Conservation (phyloP, 2,797 vertebrate genomes). For the Microctenopoma steveboyesi region DNA sequence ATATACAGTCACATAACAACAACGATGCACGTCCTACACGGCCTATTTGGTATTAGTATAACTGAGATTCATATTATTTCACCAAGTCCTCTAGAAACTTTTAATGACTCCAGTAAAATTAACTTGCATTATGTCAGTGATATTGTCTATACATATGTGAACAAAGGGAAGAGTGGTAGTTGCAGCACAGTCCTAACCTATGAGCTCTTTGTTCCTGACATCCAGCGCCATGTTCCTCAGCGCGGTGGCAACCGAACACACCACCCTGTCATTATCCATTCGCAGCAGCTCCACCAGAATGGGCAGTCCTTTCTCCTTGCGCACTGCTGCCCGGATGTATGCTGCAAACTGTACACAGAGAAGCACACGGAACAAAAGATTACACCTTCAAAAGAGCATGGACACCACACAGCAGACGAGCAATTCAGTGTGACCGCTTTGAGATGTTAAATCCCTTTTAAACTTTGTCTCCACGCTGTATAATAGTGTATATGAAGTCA, state of each 20-base stretch:
- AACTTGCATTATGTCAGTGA: too few species aligned
- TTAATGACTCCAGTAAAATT: neutral
- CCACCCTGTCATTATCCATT: conserved; percentile 98
- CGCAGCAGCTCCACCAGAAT: conserved; percentile 97
- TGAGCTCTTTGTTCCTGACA: conserved; percentile 97
- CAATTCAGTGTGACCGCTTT: conserved; percentile 17
- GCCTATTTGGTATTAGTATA: neutral
- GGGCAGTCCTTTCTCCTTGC: conserved; percentile 97
- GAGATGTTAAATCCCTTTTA: conserved; percentile 44
- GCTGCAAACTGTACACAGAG: conserved; percentile 88
- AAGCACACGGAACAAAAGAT: conserved; percentile 26
- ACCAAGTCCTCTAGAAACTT: neutral
- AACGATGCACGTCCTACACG: neutral
- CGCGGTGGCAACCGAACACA: conserved; percentile 95
- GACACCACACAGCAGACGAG: neutral
- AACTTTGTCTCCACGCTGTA: conserved; percentile 7
- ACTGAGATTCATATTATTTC: neutral
- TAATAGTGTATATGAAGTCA: neutral
- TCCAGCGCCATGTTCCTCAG: conserved; percentile 97
- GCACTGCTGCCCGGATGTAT: conserved; percentile 95
- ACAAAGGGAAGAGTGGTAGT: neutral
- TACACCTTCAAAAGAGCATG: conserved; percentile 22
- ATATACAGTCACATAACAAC: neutral
- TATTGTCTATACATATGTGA: too few species aligned
- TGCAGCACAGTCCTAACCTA: conserved; percentile 83